Conservation (phyloP, 2,797 vertebrate genomes). For the Melanotaenia pygmaea region DNA sequence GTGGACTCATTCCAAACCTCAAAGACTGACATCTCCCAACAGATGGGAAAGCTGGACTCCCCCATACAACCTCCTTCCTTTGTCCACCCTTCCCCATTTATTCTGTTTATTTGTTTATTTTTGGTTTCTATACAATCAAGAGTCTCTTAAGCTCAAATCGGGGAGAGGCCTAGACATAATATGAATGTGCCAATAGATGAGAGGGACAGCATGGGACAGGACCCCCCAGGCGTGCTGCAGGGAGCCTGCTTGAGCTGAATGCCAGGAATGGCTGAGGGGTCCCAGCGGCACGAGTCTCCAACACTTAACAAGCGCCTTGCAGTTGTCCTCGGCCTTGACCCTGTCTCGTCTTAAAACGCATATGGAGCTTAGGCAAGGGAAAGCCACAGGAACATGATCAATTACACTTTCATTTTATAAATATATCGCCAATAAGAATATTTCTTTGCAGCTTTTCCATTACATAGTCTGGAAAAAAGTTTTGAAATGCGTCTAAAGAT, state of each 20-base stretch:
- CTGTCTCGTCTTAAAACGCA: slow-evolving; percentile 75
- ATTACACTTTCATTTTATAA: slow-evolving; percentile 68
- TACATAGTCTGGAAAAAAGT: slow-evolving; percentile 1
- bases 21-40: slow-evolving; percentile 68
- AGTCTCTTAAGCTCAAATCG: slow-evolving; percentile 48
- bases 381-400: slow-evolving; percentile 69
- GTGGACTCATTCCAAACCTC: slow-evolving; percentile 49
- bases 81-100: slow-evolving; percentile 66
- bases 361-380: slow-evolving; percentile 57
- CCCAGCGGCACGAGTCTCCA: slow-evolving; percentile 81
- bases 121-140: slow-evolving; percentile 78
- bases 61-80: slow-evolving; percentile 33
- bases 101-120: slow-evolving; percentile 83
- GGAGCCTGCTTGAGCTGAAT: slow-evolving; percentile 70
- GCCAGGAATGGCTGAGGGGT: slow-evolving; percentile 77
- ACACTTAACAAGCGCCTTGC: slow-evolving; percentile 84
- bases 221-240: slow-evolving; percentile 72
- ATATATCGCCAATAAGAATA: slow-evolving; percentile 53
- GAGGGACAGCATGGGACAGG: slow-evolving; percentile 58
- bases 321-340: slow-evolving; percentile 82
- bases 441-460: slow-evolving; percentile 57
- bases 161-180: slow-evolving; percentile 77
- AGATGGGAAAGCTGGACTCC: slow-evolving; percentile 67
- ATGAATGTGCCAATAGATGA: slow-evolving; percentile 72
- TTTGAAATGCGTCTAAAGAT: not conserved